These are phyloP conservation scores for Procambarus virginalis DNA, from an alignment of 1,140 invertebrate species.

Conservation along the genomic window DNA sequence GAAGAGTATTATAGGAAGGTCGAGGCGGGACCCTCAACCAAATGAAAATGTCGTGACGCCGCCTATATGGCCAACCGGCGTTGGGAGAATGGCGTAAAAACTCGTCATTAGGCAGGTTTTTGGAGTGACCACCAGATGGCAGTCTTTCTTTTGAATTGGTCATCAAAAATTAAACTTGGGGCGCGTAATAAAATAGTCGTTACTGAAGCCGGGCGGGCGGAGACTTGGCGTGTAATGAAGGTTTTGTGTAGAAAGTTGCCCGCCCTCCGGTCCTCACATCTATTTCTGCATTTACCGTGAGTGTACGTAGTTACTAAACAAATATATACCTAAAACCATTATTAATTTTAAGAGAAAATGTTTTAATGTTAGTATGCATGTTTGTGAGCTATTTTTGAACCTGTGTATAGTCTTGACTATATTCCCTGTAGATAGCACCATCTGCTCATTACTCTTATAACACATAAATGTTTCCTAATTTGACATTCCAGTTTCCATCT, in stretches of 20 bases:
- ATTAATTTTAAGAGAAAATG: too few relatives aligned
- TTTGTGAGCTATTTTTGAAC: too few relatives aligned
- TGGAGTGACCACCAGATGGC: slow-evolving; percentile 56
- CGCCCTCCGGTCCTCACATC: neutral
- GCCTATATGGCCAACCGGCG: neutral
- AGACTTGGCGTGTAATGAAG: neutral
- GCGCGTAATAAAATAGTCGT: slow-evolving; percentile 53
- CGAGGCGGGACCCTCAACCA: neutral
- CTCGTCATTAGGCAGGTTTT: slow-evolving; percentile 29
- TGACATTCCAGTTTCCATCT: too few relatives aligned
- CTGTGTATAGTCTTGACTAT: too few relatives aligned
- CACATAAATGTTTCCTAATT: too few relatives aligned
- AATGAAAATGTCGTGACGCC: neutral
- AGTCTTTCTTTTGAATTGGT: slow-evolving; percentile 59
- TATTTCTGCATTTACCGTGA: neutral
- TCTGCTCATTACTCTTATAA: too few relatives aligned
- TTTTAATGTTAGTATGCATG: too few relatives aligned
- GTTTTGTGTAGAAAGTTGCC: neutral
- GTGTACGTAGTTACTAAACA: neutral
- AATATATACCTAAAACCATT: neutral
- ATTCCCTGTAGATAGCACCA: too few relatives aligned
- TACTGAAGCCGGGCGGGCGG: slow-evolving; percentile 34
- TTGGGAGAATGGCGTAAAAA: neutral
- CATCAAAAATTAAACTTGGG: slow-evolving; percentile 62
- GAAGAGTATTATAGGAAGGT: neutral